Base-by-base conservation (phyloP, 1,140 invertebrate genomes). In the Trinorchestia longiramus region DNA sequence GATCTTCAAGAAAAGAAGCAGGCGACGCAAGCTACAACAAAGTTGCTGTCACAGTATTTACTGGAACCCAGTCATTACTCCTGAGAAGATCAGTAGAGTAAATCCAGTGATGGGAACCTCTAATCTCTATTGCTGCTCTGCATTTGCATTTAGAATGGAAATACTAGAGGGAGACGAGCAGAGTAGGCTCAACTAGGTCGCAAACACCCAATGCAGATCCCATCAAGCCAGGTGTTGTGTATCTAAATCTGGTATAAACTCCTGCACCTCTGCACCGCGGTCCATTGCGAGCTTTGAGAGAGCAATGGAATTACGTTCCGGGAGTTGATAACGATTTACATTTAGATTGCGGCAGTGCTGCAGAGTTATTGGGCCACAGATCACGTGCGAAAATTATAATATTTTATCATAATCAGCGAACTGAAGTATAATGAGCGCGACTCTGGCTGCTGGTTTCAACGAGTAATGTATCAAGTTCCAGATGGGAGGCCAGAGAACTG, bases 131-230 rank as follows among this genome's bases (percentile, higher is more conserved):
- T 47, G 92, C 43, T 94, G 92, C 44, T 40, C 44, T 40, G 40
- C 92, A 94, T 94, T 94, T 45, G 92, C 92, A 94, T 94, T 94
- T 94, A 94, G 92, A 94, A 94, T 94, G 92, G 44, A 94, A 94
- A 45, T 91, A 43, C 43, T 42, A 42, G 28, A 43, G 43, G 40
- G 44, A 94, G 92, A 94, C 88, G 88, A 90, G 88, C 41, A 42
- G 62, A 77, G 41, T 90, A 41, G 41, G 36, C 43, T 90, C 88
- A 41, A 90, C 43, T 41, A 43, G 41, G 41, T 90, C 88, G 88
- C 43, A 90, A 90, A 90, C 88, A 90, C 43, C 41, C 28, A 90
- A 42, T 15, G 88, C 41, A 19, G 88, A 11, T 15, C 41, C 88
- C 88, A 90, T 90, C 36, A 77, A 77, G 62, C 62, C 11, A 90